Conservation (phyloP, 2,797 vertebrate species). For the Eutrigla gurnardus region DNA sequence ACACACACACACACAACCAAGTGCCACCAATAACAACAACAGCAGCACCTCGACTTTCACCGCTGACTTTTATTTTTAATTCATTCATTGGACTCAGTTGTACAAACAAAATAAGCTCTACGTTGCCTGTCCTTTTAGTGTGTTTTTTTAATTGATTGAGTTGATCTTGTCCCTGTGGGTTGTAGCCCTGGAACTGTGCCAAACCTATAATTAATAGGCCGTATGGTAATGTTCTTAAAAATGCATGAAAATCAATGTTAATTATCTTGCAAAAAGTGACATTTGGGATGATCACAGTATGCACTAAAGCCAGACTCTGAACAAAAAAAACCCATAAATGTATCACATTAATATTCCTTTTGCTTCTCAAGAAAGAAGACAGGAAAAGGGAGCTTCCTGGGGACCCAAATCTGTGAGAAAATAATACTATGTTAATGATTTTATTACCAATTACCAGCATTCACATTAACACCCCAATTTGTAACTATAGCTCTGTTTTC, state of each 20-base stretch:
- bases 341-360: constrained; percentile 25
- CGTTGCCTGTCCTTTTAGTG: constrained; percentile 31
- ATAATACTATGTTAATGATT: not conserved
- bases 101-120: constrained; percentile 35
- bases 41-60: constrained; percentile 41
- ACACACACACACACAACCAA: constrained; percentile 26
- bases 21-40: constrained; percentile 32
- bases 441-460: constrained; percentile 9
- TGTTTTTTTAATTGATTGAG: constrained; percentile 38
- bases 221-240: constrained; percentile 40
- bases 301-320: constrained; percentile 25
- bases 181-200: constrained; percentile 41
- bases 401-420: not conserved
- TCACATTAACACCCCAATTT: not conserved
- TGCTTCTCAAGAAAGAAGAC: constrained; percentile 6
- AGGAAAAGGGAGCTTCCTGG: not conserved
- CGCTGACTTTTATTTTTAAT: constrained; percentile 35
- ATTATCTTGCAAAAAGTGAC: constrained; percentile 53
- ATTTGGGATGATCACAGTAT: constrained; percentile 49
- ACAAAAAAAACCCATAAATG: constrained; percentile 22
- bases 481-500: not conserved
- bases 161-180: constrained; percentile 46
- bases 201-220: constrained; percentile 58
- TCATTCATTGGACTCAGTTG: constrained; percentile 37
- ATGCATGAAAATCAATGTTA: constrained; percentile 49